phyloP scores from a whole-genome alignment of 2,113 vertebrate species.

The Ochotona curzoniae region DNA sequence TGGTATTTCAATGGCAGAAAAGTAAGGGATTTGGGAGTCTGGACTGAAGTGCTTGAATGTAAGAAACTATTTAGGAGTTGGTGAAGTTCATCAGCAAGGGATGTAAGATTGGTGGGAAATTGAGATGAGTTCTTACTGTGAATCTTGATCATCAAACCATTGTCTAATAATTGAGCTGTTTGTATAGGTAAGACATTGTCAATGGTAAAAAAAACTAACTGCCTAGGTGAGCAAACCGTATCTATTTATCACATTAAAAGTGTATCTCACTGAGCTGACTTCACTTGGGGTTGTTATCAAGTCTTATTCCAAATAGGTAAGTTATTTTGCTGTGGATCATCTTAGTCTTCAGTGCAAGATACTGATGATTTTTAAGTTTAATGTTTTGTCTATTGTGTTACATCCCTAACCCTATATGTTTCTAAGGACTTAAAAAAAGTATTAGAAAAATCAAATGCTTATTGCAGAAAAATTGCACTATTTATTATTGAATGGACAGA shows the following conservation, averaged over 20 bases:
- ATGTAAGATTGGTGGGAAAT: neutral
- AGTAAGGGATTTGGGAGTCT: neutral
- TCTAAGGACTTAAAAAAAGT: neutral
- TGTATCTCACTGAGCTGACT: constrained; percentile 14
- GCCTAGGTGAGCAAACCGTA: neutral
- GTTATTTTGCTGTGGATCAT: constrained; percentile 52
- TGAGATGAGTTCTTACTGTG: neutral
- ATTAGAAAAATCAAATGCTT: neutral
- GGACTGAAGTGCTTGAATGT: neutral
- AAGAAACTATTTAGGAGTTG: neutral
- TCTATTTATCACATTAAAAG: constrained; percentile 1
- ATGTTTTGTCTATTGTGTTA: neutral
- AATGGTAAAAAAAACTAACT: neutral
- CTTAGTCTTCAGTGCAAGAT: neutral
- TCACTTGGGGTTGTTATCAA: neutral
- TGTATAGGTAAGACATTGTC: neutral
- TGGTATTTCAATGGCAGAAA: neutral
- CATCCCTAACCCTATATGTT: neutral
- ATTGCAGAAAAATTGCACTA: neutral
- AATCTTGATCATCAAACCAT: neutral
- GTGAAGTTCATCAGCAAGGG: neutral
- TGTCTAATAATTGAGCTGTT: neutral
- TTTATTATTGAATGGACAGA: neutral
- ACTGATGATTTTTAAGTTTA: constrained; percentile 11
- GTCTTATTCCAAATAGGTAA: constrained; percentile 43